These are phyloP conservation scores for Centropyge bicolor DNA, from an alignment of 2,797 vertebrate species.

Conservation along the genomic window DNA sequence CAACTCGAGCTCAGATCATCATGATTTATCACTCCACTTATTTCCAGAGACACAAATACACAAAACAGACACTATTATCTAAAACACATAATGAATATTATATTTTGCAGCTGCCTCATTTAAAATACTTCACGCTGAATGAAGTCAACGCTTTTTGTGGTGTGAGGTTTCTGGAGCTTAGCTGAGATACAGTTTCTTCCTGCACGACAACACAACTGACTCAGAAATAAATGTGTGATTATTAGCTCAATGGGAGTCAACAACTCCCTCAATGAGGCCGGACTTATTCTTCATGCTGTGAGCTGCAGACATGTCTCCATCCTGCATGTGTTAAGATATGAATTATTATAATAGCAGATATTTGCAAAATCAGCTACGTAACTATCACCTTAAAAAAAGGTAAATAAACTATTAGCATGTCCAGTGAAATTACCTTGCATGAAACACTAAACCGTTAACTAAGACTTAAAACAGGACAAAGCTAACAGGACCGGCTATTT, in stretches of 20 bases:
- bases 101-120: neutral
- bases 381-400: neutral
- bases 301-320: neutral
- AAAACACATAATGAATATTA: neutral
- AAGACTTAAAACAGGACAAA: neutral
- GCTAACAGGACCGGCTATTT: neutral
- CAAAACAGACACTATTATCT: neutral
- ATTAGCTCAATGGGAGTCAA: conserved; percentile 18
- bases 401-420: neutral
- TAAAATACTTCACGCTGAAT: neutral
- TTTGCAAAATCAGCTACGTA: conserved; percentile 17
- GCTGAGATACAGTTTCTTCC: neutral
- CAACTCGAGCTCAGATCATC: neutral
- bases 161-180: conserved; percentile 12
- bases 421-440: neutral
- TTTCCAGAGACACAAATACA: conserved; percentile 16
- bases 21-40: conserved; percentile 18
- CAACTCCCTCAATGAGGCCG: neutral
- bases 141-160: neutral
- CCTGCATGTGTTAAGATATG: neutral
- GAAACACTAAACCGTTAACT: neutral
- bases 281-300: conserved; percentile 1
- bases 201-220: neutral
- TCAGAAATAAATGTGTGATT: conserved; percentile 1
- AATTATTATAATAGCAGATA: neutral